phyloP scores from a whole-genome alignment of 2,797 vertebrate genomes.

The Hybognathus amarus region DNA sequence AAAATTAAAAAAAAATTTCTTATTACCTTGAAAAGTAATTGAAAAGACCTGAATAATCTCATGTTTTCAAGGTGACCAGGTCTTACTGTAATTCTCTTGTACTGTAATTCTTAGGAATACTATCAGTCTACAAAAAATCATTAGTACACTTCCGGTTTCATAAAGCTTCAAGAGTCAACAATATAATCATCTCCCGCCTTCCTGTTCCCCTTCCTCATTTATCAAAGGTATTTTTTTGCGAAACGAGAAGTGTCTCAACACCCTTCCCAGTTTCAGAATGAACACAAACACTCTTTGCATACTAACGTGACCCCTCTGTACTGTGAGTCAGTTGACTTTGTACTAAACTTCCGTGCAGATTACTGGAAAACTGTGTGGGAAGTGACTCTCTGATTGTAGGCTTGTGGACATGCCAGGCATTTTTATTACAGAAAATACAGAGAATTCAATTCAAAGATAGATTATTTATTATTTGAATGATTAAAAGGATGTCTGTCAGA shows the following conservation, averaged over 20 bases:
- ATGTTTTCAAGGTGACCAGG: background rate
- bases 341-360: slow-evolving; percentile 66
- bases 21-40: background rate
- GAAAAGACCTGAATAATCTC: background rate
- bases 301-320: slow-evolving; percentile 4
- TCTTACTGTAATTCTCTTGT: background rate
- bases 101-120: background rate
- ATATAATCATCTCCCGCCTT: slow-evolving; percentile 9
- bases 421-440: slow-evolving; percentile 26
- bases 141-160: background rate
- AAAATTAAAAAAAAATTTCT: background rate
- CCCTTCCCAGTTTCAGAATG: slow-evolving; percentile 29
- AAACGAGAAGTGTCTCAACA: slow-evolving; percentile 58
- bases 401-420: slow-evolving; percentile 22
- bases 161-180: background rate
- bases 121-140: background rate
- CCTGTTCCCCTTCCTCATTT: slow-evolving; percentile 69
- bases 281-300: background rate
- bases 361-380: slow-evolving; percentile 58
- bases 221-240: slow-evolving; percentile 58
- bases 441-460: slow-evolving; percentile 20
- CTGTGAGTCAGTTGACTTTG: slow-evolving; percentile 65
- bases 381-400: slow-evolving; percentile 11
- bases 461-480: slow-evolving; percentile 18
- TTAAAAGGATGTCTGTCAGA: background rate